Base-by-base conservation (phyloP, 2,797 vertebrate genomes). In the Apodemus agrarius region DNA sequence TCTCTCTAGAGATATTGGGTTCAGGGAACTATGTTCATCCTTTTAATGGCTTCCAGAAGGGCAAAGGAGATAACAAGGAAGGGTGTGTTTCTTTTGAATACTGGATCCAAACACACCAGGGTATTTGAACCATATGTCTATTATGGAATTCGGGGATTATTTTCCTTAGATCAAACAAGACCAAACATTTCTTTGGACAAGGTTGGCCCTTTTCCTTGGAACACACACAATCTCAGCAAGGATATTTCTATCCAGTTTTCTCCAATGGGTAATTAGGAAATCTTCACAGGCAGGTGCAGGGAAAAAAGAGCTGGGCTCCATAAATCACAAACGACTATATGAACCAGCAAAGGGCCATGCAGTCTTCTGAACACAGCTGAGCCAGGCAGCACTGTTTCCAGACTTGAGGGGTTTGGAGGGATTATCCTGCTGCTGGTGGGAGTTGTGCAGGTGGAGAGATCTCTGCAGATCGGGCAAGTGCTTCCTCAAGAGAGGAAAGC, bases 191-290 rank as follows among this genome's bases (percentile, higher is more conserved):
- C 86, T 87, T 90, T 75, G 92, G 93, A 95, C 59, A 59, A 3
- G 19, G 26, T 37, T 97, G 83, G 91, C 91, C 49, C 89, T 91
- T 76, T 94, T 94, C 82, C 88, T 88, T 63, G 59, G 96, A 96
- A 96, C 93, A 96, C 89, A 94, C 89, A 91, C 10, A 0, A 84
- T 96, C 94, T 81, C 84, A 76, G 75, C 54, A 80, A 34, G 69
- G 83, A 72, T 93, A 84, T 95, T 97, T 96, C 97, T 95, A 96
- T 93, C 81, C 49, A 6, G 82, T 97, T 96, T 94, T 97, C 97
- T 97, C 98, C 81, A 49, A 89, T 96, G 97, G 92, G 52, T 94
- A 96, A 96, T 97, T 93, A 97, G 59, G 79, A 95, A 52, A 91
- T 46, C 67, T 78, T 46, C 83, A 49, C 29, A 31, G 76, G 95